Evolutionary conservation across 2,888 invertebrate genomes (phyloP).

Genomic region (Acleris laterana): DNA sequence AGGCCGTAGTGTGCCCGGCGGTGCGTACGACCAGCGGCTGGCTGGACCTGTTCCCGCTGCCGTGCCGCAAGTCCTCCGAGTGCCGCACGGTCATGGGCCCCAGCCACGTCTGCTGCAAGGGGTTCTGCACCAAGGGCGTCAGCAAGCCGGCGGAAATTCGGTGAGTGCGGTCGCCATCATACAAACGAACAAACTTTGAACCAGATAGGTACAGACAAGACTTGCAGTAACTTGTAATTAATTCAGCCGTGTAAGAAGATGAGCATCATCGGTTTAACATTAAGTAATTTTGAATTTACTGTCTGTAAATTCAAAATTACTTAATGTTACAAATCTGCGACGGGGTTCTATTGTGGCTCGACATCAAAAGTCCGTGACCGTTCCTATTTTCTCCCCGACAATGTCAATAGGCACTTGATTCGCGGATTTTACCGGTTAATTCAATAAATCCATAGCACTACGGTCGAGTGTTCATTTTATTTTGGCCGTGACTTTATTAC

Average conservation of each 20-base stretch:
- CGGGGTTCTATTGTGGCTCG: too few species aligned
- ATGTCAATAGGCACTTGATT: too few species aligned
- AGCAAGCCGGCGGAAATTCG: slow-evolving; percentile 42
- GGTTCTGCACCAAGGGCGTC: slow-evolving; percentile 79
- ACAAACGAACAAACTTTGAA: neutral
- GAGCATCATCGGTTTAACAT: too few species aligned
- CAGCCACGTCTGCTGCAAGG: slow-evolving; percentile 83
- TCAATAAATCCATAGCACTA: slow-evolving; percentile 6
- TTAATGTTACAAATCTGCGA: too few species aligned
- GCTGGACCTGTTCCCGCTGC: slow-evolving; percentile 82
- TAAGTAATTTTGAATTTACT: too few species aligned
- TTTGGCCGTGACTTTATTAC: slow-evolving; percentile 31
- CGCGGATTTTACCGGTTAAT: slow-evolving; percentile 1
- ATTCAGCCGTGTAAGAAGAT: too few species aligned
- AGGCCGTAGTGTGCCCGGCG: slow-evolving; percentile 71
- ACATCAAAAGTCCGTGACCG: too few species aligned
- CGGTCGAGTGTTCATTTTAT: slow-evolving; percentile 12
- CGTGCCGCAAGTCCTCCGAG: slow-evolving; percentile 81
- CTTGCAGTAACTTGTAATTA: too few species aligned
- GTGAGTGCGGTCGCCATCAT: slow-evolving; percentile 13
- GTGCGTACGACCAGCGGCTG: slow-evolving; percentile 79
- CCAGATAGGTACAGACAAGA: too few species aligned
- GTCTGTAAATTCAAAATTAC: too few species aligned
- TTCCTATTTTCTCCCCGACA: too few species aligned
- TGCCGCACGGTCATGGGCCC: slow-evolving; percentile 80